Conservation (phyloP, 2,888 invertebrate genomes). For the Colostygia pectinataria region DNA sequence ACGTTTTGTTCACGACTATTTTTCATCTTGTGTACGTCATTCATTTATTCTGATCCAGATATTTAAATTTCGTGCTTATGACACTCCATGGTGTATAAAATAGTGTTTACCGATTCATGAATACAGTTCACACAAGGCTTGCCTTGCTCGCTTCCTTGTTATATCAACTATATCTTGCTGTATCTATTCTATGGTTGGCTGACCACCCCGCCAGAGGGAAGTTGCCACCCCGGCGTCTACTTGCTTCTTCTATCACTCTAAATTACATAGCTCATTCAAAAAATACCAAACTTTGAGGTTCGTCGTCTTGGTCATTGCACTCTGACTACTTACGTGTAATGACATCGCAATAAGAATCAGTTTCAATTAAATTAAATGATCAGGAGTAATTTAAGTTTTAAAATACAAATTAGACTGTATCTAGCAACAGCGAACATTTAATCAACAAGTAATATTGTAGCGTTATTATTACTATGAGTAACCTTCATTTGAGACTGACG, state of each 20-base stretch:
- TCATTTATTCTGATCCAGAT: constrained; percentile 57
- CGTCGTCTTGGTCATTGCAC: constrained; percentile 29
- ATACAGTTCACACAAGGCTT: constrained; percentile 32
- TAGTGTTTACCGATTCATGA: constrained; percentile 34
- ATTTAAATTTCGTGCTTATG: constrained; percentile 49
- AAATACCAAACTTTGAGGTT: constrained; percentile 25
- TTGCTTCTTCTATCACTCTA: constrained; percentile 43
- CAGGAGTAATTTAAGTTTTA: constrained; percentile 12
- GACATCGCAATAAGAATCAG: constrained; percentile 10
- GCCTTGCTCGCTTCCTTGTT: constrained; percentile 32
- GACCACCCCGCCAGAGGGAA: constrained; percentile 45
- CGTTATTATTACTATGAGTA: constrained; percentile 26
- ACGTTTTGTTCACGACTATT: constrained; percentile 47
- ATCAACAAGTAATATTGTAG: constrained; percentile 28
- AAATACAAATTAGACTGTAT: constrained; percentile 22
- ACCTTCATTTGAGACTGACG: constrained; percentile 35
- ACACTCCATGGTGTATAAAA: constrained; percentile 31
- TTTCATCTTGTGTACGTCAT: constrained; percentile 42
- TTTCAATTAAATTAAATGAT: constrained; percentile 13
- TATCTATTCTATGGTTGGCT: constrained; percentile 54
- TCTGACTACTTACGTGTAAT: constrained; percentile 6
- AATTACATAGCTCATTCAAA: constrained; percentile 43
- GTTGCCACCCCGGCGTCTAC: constrained; percentile 45
- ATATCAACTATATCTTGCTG: constrained; percentile 36
- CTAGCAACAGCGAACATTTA: constrained; percentile 27